Percentiles rank a stretch among this genome's conserved stretches.
Conservation (phyloP, 2,888 invertebrate genomes). For the Melanophora roralis region DNA sequence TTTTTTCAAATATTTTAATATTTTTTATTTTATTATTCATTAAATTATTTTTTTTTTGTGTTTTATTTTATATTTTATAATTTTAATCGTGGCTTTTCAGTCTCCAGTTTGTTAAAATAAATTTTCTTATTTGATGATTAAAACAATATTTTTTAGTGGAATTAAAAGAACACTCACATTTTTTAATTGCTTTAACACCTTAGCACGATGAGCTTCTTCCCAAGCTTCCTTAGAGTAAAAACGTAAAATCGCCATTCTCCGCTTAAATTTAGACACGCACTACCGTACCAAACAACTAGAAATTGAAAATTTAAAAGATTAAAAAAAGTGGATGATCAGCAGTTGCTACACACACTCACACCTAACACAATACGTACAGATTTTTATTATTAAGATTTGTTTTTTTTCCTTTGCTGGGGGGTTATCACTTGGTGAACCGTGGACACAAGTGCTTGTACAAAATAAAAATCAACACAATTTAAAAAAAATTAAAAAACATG, state of each 20-base stretch:
- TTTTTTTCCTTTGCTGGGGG: constrained; percentile 51
- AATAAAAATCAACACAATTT: neutral
- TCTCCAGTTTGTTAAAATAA: too few relatives aligned
- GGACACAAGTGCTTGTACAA: constrained; percentile 3
- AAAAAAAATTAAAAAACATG: too few relatives aligned
- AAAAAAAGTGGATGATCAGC: neutral
- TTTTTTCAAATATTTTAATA: too few relatives aligned
- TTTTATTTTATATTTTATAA: too few relatives aligned
- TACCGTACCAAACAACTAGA: constrained; percentile 9
- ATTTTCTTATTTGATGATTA: too few relatives aligned
- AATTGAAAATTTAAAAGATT: constrained; percentile 29
- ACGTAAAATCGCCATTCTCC: constrained; percentile 69
- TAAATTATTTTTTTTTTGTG: too few relatives aligned
- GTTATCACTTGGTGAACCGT: constrained; percentile 52
- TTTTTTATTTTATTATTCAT: too few relatives aligned
- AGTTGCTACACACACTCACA: neutral
- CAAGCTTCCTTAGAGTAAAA: constrained; percentile 67
- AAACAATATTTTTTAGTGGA: too few relatives aligned
- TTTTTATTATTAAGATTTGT: constrained; percentile 12
- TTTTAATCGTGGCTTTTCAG: too few relatives aligned
- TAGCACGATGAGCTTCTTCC: constrained; percentile 79
- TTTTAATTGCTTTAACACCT: constrained; percentile 80
- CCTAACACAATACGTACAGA: constrained; percentile 16
- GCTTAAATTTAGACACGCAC: neutral
- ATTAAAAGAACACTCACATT: constrained; percentile 66